Conservation (phyloP, 2,113 vertebrate genomes). For the Pelecanoides urinatrix region DNA sequence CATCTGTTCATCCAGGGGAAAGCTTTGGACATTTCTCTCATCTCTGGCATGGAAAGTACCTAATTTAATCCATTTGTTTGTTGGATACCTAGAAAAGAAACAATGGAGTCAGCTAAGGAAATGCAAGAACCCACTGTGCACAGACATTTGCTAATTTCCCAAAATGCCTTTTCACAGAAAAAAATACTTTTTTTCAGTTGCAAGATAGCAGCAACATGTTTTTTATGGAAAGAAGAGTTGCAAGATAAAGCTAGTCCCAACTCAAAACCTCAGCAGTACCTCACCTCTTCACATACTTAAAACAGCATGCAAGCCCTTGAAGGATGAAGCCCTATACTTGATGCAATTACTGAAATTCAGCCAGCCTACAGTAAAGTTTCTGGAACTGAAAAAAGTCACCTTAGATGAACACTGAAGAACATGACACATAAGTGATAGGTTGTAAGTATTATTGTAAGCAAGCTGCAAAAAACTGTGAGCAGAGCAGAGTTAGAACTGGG, state of each 20-base stretch:
- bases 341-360: background rate
- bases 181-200: background rate
- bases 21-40: constrained; percentile 97
- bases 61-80: constrained; percentile 97
- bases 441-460: background rate
- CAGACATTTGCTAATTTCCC: background rate
- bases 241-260: background rate
- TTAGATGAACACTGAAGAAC: background rate
- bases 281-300: background rate
- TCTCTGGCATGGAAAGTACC: constrained; percentile 97
- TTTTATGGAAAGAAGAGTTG: background rate
- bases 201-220: background rate
- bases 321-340: background rate
- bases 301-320: background rate
- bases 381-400: background rate
- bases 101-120: background rate
- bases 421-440: background rate
- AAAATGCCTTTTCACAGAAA: background rate
- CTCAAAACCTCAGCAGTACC: background rate
- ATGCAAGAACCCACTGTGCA: background rate
- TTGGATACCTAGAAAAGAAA: constrained; percentile 88
- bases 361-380: background rate
- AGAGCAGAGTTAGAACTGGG: background rate
- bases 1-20: constrained; percentile 97
- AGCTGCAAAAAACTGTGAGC: background rate